These are phyloP conservation scores for Sylvilagus bachmani DNA, from an alignment of 2,113 vertebrate species.

Conservation along the genomic window DNA sequence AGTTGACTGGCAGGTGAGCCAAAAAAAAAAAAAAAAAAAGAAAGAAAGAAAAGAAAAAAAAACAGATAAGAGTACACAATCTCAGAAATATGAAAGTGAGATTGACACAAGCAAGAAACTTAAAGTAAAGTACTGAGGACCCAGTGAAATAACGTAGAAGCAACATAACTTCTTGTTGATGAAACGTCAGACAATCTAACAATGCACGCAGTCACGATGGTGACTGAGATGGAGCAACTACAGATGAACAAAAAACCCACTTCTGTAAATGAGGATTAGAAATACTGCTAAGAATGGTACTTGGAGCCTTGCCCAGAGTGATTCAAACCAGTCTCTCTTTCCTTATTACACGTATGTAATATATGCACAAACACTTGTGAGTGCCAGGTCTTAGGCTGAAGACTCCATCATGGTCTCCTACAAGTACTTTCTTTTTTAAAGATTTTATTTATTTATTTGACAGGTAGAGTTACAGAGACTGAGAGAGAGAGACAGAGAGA, in stretches of 20 bases:
- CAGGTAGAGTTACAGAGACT: too few species aligned
- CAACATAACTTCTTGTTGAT: not conserved
- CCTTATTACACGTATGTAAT: too few species aligned
- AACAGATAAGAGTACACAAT: not conserved
- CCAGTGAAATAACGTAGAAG: not conserved
- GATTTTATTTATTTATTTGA: too few species aligned
- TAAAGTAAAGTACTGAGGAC: not conserved
- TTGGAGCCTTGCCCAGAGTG: not conserved
- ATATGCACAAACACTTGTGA: not conserved
- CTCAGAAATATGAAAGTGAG: conserved; percentile 14
- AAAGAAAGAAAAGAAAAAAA: not conserved
- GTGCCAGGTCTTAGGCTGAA: too few species aligned
- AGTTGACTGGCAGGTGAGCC: not conserved
- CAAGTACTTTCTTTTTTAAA: too few species aligned
- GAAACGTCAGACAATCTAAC: not conserved
- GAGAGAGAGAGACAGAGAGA: not conserved
- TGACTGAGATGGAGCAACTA: not conserved
- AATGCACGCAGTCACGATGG: not conserved
- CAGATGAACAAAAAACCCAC: not conserved
- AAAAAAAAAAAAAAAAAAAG: too few species aligned
- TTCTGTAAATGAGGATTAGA: conserved; percentile 8
- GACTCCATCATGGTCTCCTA: too few species aligned
- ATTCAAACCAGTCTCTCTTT: not conserved
- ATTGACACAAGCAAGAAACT: not conserved
- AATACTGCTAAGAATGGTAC: not conserved